phyloP scores from a whole-genome alignment of 1,140 invertebrate species.

The Drosophila pachea region DNA sequence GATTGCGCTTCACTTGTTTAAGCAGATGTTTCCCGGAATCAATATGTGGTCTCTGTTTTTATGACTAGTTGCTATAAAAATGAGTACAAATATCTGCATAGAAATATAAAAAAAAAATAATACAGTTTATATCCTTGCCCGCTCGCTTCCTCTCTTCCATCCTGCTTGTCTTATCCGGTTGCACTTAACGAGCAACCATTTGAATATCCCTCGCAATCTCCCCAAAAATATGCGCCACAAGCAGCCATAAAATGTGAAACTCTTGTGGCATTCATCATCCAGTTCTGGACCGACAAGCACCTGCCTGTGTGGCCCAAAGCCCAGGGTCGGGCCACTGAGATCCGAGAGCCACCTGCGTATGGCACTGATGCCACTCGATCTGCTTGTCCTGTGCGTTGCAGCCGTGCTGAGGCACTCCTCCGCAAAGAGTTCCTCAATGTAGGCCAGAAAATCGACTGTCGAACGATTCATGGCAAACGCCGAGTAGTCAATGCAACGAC shows the following conservation, averaged over 20 bases:
- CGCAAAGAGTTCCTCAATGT: conserved; percentile 44
- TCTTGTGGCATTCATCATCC: conserved; percentile 1
- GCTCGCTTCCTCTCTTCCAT: background rate
- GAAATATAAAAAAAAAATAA: background rate
- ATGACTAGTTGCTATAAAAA: background rate
- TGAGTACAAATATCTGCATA: too few species aligned
- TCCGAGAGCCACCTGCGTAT: conserved; percentile 44
- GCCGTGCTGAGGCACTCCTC: conserved; percentile 10
- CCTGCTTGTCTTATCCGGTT: background rate
- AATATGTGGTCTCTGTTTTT: conserved; percentile 1
- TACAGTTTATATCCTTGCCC: background rate
- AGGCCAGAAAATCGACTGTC: conserved; percentile 43
- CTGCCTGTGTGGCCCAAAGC: background rate
- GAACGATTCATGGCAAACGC: conserved; percentile 53
- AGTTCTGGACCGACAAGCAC: background rate
- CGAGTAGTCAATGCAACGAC: conserved; percentile 17
- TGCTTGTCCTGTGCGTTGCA: background rate
- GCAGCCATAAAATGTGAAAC: background rate
- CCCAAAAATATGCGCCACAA: conserved; percentile 7
- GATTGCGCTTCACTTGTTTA: conserved; percentile 51
- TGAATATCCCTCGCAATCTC: background rate
- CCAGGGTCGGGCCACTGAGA: background rate
- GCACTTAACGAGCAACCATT: background rate
- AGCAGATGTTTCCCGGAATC: conserved; percentile 41
- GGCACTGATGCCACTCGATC: conserved; percentile 22